These are phyloP conservation scores for Oncorhynchus clarkii DNA, from an alignment of 2,113 vertebrate species.

Conservation along the genomic window DNA sequence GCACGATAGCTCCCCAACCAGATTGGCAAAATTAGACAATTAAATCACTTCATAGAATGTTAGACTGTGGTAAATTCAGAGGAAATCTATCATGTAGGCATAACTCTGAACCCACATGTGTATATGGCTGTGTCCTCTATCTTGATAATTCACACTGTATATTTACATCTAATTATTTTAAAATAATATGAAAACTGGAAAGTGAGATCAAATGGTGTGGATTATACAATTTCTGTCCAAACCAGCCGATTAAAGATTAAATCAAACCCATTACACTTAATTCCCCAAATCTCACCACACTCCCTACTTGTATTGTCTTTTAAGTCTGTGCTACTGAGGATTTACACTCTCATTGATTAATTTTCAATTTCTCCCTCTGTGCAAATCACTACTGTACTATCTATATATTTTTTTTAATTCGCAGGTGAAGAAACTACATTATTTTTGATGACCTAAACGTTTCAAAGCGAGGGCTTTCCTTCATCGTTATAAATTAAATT, in stretches of 20 bases:
- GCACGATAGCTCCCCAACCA: no score
- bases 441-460: conserved; percentile 13
- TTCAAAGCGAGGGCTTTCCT: conserved; percentile 40
- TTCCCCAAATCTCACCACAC: not conserved
- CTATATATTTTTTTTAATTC: no score
- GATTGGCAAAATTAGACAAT: no score
- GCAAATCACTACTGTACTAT: not conserved
- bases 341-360: not conserved
- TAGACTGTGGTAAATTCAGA: no score
- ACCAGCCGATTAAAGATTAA: not conserved
- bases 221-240: no score
- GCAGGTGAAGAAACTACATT: not conserved
- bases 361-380: not conserved
- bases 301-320: not conserved
- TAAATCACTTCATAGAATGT: no score
- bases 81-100: no score
- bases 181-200: not conserved
- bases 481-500: conserved; percentile 45
- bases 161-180: no score
- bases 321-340: not conserved
- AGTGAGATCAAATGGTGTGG: not conserved
- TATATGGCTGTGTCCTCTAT: no score
- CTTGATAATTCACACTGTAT: no score
- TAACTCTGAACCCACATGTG: no score
- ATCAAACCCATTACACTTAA: not conserved